Conservation (phyloP, 2,888 invertebrate genomes). For the Phragmatobia fuliginosa region DNA sequence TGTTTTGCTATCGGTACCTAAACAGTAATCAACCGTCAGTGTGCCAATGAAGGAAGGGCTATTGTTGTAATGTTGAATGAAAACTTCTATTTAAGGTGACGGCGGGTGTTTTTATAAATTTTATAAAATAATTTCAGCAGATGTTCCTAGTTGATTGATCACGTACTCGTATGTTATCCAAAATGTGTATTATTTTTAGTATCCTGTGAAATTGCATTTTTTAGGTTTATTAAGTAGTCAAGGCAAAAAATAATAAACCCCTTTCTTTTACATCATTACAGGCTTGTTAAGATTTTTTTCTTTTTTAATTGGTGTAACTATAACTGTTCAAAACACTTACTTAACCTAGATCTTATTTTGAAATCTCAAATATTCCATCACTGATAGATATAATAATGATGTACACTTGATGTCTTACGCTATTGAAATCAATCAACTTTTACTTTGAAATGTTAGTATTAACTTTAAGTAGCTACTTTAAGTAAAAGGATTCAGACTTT, state of each 20-base stretch:
- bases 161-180: conserved; percentile 68
- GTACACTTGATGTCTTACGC: too few species aligned
- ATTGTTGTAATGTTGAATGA: conserved; percentile 85
- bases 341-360: too few species aligned
- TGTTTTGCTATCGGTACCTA: conserved; percentile 68
- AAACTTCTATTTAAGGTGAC: conserved; percentile 84
- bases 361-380: too few species aligned
- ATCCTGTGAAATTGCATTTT: conserved; percentile 75
- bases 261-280: neutral
- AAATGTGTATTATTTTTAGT: conserved; percentile 70
- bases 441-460: too few species aligned
- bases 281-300: too few species aligned
- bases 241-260: neutral
- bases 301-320: neutral
- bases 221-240: neutral
- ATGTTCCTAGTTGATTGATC: conserved; percentile 80
- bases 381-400: too few species aligned
- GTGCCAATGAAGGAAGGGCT: conserved; percentile 85
- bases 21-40: conserved; percentile 83
- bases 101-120: conserved; percentile 73
- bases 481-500: too few species aligned
- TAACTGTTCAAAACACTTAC: neutral
- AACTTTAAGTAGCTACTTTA: too few species aligned
- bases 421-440: too few species aligned
- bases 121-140: conserved; percentile 84